phyloP scores from a whole-genome alignment of 2,797 vertebrate genomes.

The Pangasius djambal region DNA sequence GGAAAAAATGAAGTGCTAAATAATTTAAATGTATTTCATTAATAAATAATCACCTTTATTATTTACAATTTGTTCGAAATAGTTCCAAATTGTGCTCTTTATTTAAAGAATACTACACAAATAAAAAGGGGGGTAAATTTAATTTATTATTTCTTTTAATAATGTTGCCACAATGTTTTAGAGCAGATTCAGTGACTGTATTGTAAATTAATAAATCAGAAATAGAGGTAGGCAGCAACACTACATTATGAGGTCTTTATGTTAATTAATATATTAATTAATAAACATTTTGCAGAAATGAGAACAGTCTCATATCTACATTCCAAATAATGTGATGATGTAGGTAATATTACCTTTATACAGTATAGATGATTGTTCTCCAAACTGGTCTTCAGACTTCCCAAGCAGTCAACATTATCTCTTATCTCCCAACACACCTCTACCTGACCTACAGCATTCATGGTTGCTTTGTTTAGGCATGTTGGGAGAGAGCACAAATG shows the following conservation, averaged over 20 bases:
- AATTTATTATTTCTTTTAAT: not conserved
- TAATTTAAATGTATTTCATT: not conserved
- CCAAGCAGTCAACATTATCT: not conserved
- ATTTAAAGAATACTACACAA: not conserved
- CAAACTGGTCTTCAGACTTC: not conserved
- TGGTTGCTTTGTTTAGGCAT: not conserved
- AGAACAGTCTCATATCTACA: not conserved
- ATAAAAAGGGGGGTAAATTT: not conserved
- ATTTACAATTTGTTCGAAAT: not conserved
- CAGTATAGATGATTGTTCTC: not conserved
- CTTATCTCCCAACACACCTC: not conserved
- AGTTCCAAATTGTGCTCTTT: not conserved
- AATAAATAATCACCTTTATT: not conserved
- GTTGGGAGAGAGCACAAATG: not conserved
- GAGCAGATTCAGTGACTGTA: not conserved
- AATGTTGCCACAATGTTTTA: not conserved
- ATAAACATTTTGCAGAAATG: not conserved
- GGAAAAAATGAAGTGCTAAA: not conserved
- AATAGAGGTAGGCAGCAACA: not conserved
- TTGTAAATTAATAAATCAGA: not conserved
- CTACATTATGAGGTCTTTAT: not conserved
- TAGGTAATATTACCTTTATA: not conserved
- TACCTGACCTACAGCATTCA: not conserved
- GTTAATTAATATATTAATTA: not conserved
- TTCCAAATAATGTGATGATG: not conserved